Base-by-base conservation (phyloP, 1,140 invertebrate genomes). In the Macrobrachium rosenbergii region DNA sequence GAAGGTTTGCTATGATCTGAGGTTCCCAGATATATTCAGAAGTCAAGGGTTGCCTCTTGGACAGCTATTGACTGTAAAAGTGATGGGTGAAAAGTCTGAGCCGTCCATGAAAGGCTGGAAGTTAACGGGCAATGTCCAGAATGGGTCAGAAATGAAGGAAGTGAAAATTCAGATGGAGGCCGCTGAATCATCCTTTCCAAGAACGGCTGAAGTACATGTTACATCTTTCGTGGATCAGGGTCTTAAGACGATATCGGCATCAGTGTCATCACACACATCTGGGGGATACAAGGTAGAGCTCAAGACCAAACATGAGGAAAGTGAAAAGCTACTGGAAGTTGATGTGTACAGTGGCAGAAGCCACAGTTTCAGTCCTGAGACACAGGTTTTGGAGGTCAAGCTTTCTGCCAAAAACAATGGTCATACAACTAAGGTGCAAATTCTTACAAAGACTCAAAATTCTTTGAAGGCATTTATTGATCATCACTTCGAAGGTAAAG, bases 81-180 rank as follows among this genome's bases (percentile, higher is more conserved):
- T 87, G 0, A 81, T 23, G 45, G 12, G 80, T 14, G 59, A 87
- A 52, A 87, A 87, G 52, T 21, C 28, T 37, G 84, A 87, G 5
- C 60, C 77, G 23, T 73, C 84, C 23, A 81, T 87, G 64, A 87
- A 7, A 28, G 84, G 84, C n/a, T 87, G 75, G 52, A 28, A n/a
- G 11, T 12, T 81, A n/a, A 17, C 21, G 3, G 52, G 43, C 6
- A 21, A 19, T 23, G n/a, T 19, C 10, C 14, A 45, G 21, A 81
- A 73, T 3, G 23, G 52, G 11, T 14, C 16, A 37, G 67, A 43
- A 60, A 63, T 14, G 8, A 81, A 75, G 37, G 58, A 58, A 10
- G 45, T 75, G 17, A 12, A 17, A 37, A 12, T 58, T 0, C 59
- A 80, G 17, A 58, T 73, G 17, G 21, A 28, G 12, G 21, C 59